Base-by-base conservation (phyloP, 2,797 vertebrate genomes). In the Malurus leucopterus region DNA sequence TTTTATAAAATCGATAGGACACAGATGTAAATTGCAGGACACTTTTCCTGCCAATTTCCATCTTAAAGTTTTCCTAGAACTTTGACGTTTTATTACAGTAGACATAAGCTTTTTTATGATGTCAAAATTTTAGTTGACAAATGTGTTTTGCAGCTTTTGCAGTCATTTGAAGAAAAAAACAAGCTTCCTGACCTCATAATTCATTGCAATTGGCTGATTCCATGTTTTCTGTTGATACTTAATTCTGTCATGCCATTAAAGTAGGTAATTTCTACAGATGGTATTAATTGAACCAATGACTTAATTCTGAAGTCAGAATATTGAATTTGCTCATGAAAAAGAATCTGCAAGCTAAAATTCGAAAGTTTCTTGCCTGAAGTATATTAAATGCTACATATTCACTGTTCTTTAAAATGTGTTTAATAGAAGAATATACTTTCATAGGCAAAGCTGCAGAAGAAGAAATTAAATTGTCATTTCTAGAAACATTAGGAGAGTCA, bases 391-490 rank as follows among this genome's bases (percentile, higher is more conserved):
- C 29, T 73, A 6, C 20, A 43, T 77, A 46, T 26, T 54, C 59
- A 68, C 7, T 59, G 47, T 74, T 77, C 32, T 84, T 24, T 58
- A 38, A 77, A 76, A 84, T 61, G 16, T n/a, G 8, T 86, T 90
- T 61, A 87, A 76, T 69, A 32, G 11, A 75, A 72, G 79, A 89
- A 91, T 58, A 47, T 15, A 38, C 70, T 92, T 96, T 88, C 29
- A 51, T 74, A 98, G 98, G 97, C 34, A 91, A 96, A 87, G 92
- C 82, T 89, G 94, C 96, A 81, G 97, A 97, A 88, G 97, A 97
- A 92, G 95, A 97, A 94, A 96, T 98, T 55, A 95, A 93, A 65
- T 96, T 51, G 0, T 96, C 93, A 27, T 98, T 98, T 94, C 79
- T 98, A 36, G 97, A 98, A 93, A 96, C 96, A 36, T 76, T 98